Conservation (phyloP, 2,888 invertebrate genomes). For the Caenorhabditis sp. region DNA sequence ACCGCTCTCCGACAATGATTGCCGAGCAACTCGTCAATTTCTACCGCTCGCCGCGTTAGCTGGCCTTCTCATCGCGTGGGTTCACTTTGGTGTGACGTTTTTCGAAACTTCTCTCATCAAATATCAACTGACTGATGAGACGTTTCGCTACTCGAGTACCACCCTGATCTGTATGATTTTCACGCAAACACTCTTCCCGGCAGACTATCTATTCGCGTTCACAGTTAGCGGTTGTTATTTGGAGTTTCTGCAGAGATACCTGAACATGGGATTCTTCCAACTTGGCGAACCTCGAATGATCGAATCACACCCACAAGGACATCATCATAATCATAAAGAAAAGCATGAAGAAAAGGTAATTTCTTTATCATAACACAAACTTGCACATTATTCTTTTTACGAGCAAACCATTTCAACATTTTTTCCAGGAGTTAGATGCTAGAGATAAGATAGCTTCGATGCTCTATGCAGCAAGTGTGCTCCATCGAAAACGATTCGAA, state of each 20-base stretch:
- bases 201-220: slow-evolving; percentile 68
- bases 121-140: slow-evolving; percentile 65
- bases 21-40: slow-evolving; percentile 56
- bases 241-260: slow-evolving; percentile 65
- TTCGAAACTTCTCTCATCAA: slow-evolving; percentile 65
- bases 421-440: slow-evolving; percentile 9
- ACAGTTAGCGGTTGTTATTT: slow-evolving; percentile 67
- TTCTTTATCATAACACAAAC: background rate
- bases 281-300: slow-evolving; percentile 55
- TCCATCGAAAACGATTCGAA: slow-evolving; percentile 35
- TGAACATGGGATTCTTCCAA: slow-evolving; percentile 68
- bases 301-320: slow-evolving; percentile 22
- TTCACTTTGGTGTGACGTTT: slow-evolving; percentile 66
- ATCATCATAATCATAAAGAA: slow-evolving; percentile 12
- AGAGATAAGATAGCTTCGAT: slow-evolving; percentile 27
- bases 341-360: slow-evolving; percentile 2
- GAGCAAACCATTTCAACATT: background rate
- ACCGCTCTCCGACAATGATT: slow-evolving; percentile 60
- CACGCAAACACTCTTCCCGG: slow-evolving; percentile 69
- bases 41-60: slow-evolving; percentile 50
- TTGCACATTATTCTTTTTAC: background rate
- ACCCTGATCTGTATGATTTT: slow-evolving; percentile 68
- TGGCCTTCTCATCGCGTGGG: slow-evolving; percentile 60
- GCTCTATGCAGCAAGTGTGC: slow-evolving; percentile 35
- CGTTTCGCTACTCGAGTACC: slow-evolving; percentile 49